Evolutionary conservation across 2,888 invertebrate genomes (phyloP), one percentile per base, ranked within the genome.

Genomic region (Perithous albicinctus): DNA sequence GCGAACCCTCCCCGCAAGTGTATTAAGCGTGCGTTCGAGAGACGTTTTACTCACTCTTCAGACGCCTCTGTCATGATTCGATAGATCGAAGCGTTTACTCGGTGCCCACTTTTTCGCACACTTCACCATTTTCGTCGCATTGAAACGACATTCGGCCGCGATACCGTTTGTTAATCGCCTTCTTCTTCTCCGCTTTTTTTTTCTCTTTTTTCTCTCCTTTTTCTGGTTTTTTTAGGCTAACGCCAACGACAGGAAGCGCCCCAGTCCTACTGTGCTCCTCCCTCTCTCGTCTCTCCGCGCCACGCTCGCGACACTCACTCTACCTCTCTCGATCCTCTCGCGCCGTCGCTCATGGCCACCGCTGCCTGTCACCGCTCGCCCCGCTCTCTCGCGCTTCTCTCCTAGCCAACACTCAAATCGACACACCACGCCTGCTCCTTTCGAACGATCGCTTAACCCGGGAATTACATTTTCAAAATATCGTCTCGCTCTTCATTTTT

Each of bases 61-160:
- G 95, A 96, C 95, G 96, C 95, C 95, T 97, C 97, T 96, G 96
- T 97, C 97, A 97, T 97, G 96, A 94, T 97, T 96, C 94, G 96
- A 96, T 94, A 95, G 95, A 95, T 95, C 95, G 95, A 96, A 96
- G 95, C 95, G 95, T 95, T 96, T 96, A 97, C 95, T 96, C 95
- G 95, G 95, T 95, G 95, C 95, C 95, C 95, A 95, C 96, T 95
- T 95, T 95, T 95, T 95, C 95, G 95, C 95, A 95, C 95, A 95
- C 95, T 95, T 95, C 96, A 96, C 95, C 96, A 96, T 96, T 96
- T 96, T 96, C 95, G 95, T 94, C 94, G 95, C 95, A 95, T 96
- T 89, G 91, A 90, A 89, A 90, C 90, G 88, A 90, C 91, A 91
- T 91, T 91, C 90, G 90, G 88, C 83, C 86, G 85, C 85, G 85